Evolutionary conservation across 2,113 vertebrate genomes (phyloP), one percentile per base, ranked within the genome.

Genomic region (Pelusios castaneus): DNA sequence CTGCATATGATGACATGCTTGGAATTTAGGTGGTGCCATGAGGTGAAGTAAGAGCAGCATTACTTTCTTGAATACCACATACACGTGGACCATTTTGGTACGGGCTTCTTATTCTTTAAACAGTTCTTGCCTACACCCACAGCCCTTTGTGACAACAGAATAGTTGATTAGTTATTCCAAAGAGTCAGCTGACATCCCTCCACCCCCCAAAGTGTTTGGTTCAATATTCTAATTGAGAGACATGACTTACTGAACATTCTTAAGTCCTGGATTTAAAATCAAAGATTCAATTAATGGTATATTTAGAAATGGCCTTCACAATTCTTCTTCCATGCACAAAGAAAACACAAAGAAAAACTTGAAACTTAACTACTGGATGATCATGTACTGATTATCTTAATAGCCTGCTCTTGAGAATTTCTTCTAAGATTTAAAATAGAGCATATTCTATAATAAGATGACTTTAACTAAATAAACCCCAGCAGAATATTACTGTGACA

Each of bases 231-330:
- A 56, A 78, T 51, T n/a, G 56, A 24, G 84, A 83, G 45, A 11
- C 84, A 47, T 49, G 47, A 45, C 51, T 87, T 49, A 7, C 29
- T 88, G 91, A 94, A 78, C 55, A 78, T 88, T 89, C 67, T 60
- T 85, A 84, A 91, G 51, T 88, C 91, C 78, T 52, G 2, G 2
- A 47, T 92, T 92, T 63, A 41, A 76, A 82, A 88, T 92, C 88
- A 67, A 58, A 52, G 56, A 91, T 87, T 95, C 91, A 51, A 79
- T 93, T 77, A 49, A 41, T 89, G n/a, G 78, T 88, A 94, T 75
- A 12, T 63, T 51, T 67, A 13, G 83, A 92, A 85, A 76, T 89
- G 93, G 77, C 89, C 47, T 90, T 91, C 58, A 67, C 10, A 90
- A 87, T 85, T 83, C 81, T 95, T 85, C 77, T 85, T 51, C 34